phyloP scores from a whole-genome alignment of 1,140 invertebrate genomes.

The Pomacea maculata region DNA sequence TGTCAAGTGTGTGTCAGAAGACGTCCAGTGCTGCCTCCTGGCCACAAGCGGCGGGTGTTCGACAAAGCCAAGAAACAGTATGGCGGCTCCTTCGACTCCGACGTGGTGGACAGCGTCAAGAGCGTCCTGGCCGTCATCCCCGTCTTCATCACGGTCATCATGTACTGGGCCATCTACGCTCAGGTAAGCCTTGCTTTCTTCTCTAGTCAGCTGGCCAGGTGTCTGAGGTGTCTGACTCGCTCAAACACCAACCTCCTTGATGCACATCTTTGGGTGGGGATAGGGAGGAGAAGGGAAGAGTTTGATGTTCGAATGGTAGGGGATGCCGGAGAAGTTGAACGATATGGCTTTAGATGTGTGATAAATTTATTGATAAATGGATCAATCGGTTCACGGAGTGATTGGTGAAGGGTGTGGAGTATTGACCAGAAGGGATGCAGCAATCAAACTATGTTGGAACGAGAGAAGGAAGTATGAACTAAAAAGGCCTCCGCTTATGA shows the following conservation, averaged over 20 bases:
- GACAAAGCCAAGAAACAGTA: conserved; percentile 63
- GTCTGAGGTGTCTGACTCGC: background rate
- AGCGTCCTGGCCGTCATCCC: conserved; percentile 61
- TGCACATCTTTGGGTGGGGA: background rate
- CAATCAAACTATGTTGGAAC: no score
- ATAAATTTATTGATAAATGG: no score
- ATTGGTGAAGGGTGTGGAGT: no score
- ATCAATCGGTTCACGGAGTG: no score
- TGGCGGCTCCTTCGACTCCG: conserved; percentile 66
- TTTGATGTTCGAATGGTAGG: background rate
- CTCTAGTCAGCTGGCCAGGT: background rate
- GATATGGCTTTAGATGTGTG: no score
- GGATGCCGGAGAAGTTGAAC: no score
- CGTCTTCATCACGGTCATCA: conserved; percentile 66
- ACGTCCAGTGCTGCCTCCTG: conserved; percentile 12
- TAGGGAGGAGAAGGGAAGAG: background rate
- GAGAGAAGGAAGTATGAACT: no score
- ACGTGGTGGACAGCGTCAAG: conserved; percentile 67
- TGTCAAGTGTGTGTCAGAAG: conserved; percentile 43
- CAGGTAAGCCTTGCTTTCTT: conserved; percentile 56
- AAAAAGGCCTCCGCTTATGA: no score
- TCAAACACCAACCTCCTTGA: background rate
- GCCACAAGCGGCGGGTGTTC: conserved; percentile 48
- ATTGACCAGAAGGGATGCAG: no score
- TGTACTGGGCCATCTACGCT: conserved; percentile 69